phyloP scores from a whole-genome alignment of 2,797 vertebrate species.

The Channallabes apus region DNA sequence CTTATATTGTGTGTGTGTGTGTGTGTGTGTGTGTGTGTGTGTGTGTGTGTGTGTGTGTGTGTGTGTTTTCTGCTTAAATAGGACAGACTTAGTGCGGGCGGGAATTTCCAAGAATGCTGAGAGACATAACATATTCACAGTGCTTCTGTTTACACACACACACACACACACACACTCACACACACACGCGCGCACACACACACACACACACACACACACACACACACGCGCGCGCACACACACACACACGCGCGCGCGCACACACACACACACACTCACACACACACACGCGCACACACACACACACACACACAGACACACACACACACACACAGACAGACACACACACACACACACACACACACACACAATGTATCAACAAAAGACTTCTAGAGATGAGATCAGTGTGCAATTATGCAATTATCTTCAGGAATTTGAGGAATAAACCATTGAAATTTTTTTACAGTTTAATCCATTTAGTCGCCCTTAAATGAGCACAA shows the following conservation, averaged over 20 bases:
- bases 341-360: too few species aligned
- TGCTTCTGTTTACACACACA: constrained; percentile 5
- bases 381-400: background rate
- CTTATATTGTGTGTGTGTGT: constrained; percentile 18
- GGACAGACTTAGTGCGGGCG: background rate
- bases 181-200: constrained; percentile 21
- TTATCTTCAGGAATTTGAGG: background rate
- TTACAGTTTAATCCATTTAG: background rate
- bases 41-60: constrained; percentile 30
- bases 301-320: too few species aligned
- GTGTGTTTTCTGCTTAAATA: constrained; percentile 50
- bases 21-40: constrained; percentile 29
- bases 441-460: background rate
- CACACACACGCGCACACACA: too few species aligned
- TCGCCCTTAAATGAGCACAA: background rate
- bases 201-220: constrained; percentile 19
- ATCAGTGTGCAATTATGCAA: background rate
- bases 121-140: constrained; percentile 2
- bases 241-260: too few species aligned
- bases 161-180: background rate
- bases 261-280: too few species aligned
- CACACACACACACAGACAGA: too few species aligned
- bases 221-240: too few species aligned
- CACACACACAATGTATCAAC: background rate
- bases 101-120: constrained; percentile 35